Evolutionary conservation across 2,888 invertebrate genomes (phyloP).

Genomic region (Antitype chi): DNA sequence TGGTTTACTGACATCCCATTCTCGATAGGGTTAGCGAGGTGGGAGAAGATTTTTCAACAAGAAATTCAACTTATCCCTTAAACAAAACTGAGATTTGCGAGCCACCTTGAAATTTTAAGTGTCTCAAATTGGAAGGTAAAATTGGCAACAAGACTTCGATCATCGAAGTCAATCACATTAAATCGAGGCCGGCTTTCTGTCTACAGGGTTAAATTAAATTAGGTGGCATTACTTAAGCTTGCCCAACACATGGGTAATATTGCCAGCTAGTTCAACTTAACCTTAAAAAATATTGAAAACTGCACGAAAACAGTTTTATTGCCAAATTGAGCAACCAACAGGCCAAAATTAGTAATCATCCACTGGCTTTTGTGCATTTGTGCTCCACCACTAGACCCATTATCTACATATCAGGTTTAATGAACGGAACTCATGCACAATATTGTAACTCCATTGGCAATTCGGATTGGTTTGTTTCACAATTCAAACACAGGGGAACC

Average conservation of each 20-base stretch:
- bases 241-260: no score
- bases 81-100: background rate
- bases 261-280: no score
- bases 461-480: constrained; percentile 40
- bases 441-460: constrained; percentile 33
- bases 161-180: background rate
- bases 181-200: background rate
- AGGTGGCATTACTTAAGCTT: no score
- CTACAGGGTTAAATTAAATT: background rate
- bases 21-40: constrained; percentile 61
- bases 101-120: background rate
- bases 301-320: background rate
- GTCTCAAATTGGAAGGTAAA: background rate
- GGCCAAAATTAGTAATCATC: background rate
- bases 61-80: background rate
- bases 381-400: background rate
- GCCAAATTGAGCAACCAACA: background rate
- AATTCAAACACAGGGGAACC: constrained; percentile 37
- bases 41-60: constrained; percentile 18
- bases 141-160: background rate
- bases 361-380: constrained; percentile 10
- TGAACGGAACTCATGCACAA: constrained; percentile 39
- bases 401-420: constrained; percentile 31
- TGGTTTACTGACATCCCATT: constrained; percentile 72
- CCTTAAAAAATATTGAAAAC: background rate